Conservation (phyloP, 2,888 invertebrate genomes). For the Abrostola triplasia region DNA sequence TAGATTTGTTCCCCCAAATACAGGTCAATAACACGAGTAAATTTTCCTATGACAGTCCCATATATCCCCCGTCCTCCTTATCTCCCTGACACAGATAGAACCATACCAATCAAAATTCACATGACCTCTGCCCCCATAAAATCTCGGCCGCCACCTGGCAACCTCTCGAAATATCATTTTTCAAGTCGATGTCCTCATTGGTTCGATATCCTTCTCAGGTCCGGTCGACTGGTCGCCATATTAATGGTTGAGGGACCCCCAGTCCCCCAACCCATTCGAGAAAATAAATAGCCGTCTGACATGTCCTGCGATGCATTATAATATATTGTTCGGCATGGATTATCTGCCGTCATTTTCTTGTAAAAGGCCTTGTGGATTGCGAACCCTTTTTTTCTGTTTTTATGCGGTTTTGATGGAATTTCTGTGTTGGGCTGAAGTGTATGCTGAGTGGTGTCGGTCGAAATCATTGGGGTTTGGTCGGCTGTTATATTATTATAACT, state of each 20-base stretch:
- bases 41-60: background rate
- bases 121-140: conserved; percentile 33
- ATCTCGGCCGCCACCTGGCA: conserved; percentile 60
- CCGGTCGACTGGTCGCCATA: conserved; percentile 80
- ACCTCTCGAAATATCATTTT: conserved; percentile 75
- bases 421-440: conserved; percentile 36
- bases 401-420: conserved; percentile 46
- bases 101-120: conserved; percentile 37
- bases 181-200: conserved; percentile 79
- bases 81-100: conserved; percentile 19
- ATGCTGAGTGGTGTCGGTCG: conserved; percentile 20
- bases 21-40: background rate
- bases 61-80: background rate
- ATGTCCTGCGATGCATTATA: conserved; percentile 82
- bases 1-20: background rate
- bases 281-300: conserved; percentile 83
- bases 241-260: conserved; percentile 76
- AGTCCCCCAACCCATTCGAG: conserved; percentile 68
- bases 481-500: too few relatives aligned
- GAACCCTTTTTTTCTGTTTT: conserved; percentile 48
- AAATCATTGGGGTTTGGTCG: conserved; percentile 17
- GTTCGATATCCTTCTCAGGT: conserved; percentile 68
- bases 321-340: conserved; percentile 77
- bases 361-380: conserved; percentile 57
- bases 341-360: conserved; percentile 73